These are phyloP conservation scores for Trissolcus basalis DNA, from an alignment of 1,140 invertebrate species.

Conservation along the genomic window DNA sequence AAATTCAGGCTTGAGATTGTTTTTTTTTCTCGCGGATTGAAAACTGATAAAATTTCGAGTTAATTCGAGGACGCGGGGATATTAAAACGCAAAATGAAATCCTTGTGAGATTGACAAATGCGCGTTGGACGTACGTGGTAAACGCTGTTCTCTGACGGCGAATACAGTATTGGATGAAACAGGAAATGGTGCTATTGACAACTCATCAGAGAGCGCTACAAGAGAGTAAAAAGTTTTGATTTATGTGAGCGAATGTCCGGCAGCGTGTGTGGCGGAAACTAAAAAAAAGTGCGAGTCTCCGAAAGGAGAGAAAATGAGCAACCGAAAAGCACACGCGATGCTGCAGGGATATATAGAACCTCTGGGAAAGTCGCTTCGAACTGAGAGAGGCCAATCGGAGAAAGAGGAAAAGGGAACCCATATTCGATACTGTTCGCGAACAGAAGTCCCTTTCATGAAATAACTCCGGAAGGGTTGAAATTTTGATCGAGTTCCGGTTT, in stretches of 20 bases:
- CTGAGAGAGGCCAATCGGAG: background rate
- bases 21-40: too few species aligned
- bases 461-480: slow-evolving; percentile 5
- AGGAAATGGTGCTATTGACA: slow-evolving; percentile 64
- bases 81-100: slow-evolving; percentile 36
- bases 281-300: slow-evolving; percentile 15
- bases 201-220: slow-evolving; percentile 47
- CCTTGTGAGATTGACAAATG: slow-evolving; percentile 25
- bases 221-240: slow-evolving; percentile 62
- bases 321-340: slow-evolving; percentile 16
- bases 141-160: slow-evolving; percentile 21
- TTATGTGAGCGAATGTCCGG: slow-evolving; percentile 59
- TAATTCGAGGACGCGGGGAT: slow-evolving; percentile 14
- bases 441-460: slow-evolving; percentile 26
- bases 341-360: slow-evolving; percentile 24
- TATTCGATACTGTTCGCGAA: slow-evolving; percentile 19
- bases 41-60: background rate
- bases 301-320: slow-evolving; percentile 35
- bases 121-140: slow-evolving; percentile 15
- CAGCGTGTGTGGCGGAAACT: slow-evolving; percentile 25
- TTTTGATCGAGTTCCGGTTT: slow-evolving; percentile 8
- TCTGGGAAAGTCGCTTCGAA: slow-evolving; percentile 5
- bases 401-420: slow-evolving; percentile 3
- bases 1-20: too few species aligned
- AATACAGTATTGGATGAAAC: slow-evolving; percentile 52